These are phyloP conservation scores for Athripsodes cinereus DNA, from an alignment of 2,888 invertebrate species.

Conservation along the genomic window DNA sequence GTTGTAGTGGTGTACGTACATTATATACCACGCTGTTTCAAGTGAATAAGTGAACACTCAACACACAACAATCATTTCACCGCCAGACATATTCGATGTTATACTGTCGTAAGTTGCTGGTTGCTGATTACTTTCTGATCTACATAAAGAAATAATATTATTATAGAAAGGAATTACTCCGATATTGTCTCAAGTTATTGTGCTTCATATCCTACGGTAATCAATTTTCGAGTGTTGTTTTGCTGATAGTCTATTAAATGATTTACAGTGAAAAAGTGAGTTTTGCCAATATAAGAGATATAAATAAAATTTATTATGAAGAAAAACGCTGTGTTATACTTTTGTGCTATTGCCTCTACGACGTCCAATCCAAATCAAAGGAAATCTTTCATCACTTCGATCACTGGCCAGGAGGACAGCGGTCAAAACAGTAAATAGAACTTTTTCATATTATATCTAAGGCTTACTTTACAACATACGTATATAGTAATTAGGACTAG, in stretches of 20 bases:
- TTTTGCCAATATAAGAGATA: neutral
- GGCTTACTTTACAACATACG: no score
- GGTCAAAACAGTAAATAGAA: slow-evolving; percentile 13
- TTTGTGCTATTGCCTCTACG: slow-evolving; percentile 23
- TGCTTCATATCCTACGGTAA: no score
- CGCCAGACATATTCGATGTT: neutral
- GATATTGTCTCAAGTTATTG: no score
- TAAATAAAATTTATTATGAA: slow-evolving; percentile 17
- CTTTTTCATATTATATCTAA: no score
- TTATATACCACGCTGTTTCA: neutral
- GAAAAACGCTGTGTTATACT: slow-evolving; percentile 25
- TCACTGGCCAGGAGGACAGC: slow-evolving; percentile 12
- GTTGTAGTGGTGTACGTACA: neutral
- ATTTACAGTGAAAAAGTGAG: neutral
- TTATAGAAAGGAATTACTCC: no score
- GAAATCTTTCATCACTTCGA: slow-evolving; percentile 15
- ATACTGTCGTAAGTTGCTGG: neutral
- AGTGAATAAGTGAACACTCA: neutral
- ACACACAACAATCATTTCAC: neutral
- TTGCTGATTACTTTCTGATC: no score
- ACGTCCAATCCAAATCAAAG: slow-evolving; percentile 4
- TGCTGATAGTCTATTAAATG: neutral
- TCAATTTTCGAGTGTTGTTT: neutral
- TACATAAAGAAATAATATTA: no score
- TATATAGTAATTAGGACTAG: no score